Evolutionary conservation across 2,797 vertebrate species (phyloP).

Genomic region (Denticeps clupeoides): DNA sequence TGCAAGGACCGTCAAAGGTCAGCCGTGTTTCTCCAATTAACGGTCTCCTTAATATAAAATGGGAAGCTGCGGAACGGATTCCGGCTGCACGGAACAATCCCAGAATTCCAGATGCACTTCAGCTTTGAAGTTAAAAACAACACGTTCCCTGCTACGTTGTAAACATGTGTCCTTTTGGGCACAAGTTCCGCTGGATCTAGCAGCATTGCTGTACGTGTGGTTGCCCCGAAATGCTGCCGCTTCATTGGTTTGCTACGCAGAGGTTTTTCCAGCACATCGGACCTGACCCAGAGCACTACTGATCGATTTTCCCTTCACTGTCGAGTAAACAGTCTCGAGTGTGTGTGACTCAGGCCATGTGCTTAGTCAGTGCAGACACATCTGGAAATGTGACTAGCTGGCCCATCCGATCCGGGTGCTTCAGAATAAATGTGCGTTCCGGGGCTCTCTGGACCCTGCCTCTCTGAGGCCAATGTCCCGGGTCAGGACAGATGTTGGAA

Average conservation of each 20-base stretch:
- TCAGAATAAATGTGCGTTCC: not conserved
- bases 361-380: not conserved
- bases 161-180: no score
- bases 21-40: not conserved
- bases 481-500: slow-evolving; percentile 28
- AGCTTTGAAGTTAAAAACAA: no score
- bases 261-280: no score
- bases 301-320: not conserved
- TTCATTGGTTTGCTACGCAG: no score
- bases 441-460: not conserved
- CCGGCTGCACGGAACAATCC: no score
- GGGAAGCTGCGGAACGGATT: no score
- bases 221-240: no score
- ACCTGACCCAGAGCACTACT: not conserved
- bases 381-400: not conserved
- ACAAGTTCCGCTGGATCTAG: no score
- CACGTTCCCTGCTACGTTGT: no score
- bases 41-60: no score
- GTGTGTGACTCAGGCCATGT: not conserved
- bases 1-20: not conserved
- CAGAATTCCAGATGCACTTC: no score
- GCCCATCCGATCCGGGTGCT: not conserved
- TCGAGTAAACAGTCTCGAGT: not conserved
- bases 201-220: no score
- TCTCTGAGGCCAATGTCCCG: slow-evolving; percentile 1